Percentiles rank a stretch among this genome's conserved stretches.
Evolutionary conservation across 1,140 invertebrate genomes (phyloP).

Genomic region (Papilio polyxenes): DNA sequence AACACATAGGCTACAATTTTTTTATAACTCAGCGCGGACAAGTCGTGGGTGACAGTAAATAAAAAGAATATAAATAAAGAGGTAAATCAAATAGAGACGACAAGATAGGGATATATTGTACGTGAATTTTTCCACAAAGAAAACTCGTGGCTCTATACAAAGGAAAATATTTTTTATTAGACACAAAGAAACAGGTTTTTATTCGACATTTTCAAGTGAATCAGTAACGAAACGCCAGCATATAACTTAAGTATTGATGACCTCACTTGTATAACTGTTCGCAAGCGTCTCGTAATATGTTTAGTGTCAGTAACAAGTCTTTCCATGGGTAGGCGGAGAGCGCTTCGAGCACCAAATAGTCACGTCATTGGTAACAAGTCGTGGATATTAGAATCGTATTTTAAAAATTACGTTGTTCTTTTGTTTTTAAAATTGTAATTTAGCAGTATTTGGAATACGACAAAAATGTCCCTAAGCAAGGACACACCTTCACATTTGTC

Average conservation of each 20-base stretch:
- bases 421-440: background rate
- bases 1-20: background rate
- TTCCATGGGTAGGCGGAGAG: background rate
- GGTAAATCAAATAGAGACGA: no score
- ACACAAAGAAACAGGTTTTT: no score
- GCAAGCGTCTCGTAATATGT: conserved; percentile 31
- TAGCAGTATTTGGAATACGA: background rate
- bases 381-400: background rate
- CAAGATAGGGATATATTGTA: no score
- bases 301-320: conserved; percentile 17
- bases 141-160: no score
- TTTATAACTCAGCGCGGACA: no score
- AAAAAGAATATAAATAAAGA: background rate
- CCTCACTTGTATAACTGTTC: conserved; percentile 56
- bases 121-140: no score
- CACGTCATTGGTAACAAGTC: background rate
- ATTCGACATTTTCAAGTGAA: no score
- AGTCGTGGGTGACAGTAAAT: no score
- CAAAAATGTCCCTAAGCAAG: background rate
- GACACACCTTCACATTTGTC: conserved; percentile 34
- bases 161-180: no score
- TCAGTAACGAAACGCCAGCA: no score
- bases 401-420: background rate
- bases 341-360: background rate
- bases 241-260: conserved; percentile 38